phyloP scores from a whole-genome alignment of 1,140 invertebrate genomes.

The Meloidogyne floridensis region DNA sequence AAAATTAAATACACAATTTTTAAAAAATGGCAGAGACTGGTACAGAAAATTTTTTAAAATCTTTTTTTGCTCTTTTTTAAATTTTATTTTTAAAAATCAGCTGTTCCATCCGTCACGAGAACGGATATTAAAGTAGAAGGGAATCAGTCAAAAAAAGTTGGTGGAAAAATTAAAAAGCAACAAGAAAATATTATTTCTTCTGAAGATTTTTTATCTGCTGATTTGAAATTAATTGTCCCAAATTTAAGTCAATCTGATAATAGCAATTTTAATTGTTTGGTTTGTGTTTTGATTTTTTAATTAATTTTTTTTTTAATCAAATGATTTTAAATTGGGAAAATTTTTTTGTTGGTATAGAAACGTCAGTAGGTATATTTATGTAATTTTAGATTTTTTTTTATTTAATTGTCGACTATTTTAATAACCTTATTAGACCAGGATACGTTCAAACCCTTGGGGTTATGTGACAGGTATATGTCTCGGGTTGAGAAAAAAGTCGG shows the following conservation, averaged over 20 bases:
- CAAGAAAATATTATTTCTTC: not conserved
- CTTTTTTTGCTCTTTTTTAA: not conserved
- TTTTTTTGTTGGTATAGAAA: too few relatives aligned
- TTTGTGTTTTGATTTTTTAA: constrained; percentile 1
- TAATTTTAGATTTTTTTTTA: too few relatives aligned
- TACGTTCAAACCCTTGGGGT: too few relatives aligned
- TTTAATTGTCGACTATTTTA: too few relatives aligned
- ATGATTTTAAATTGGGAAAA: not conserved
- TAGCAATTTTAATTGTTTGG: constrained; percentile 5
- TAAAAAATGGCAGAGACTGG: constrained; percentile 4
- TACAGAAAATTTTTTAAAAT: not conserved
- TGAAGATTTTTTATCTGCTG: not conserved
- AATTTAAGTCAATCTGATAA: not conserved
- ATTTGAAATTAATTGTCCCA: constrained; percentile 6
- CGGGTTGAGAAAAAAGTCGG: too few relatives aligned
- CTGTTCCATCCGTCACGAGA: constrained; percentile 1
- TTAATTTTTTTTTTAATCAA: not conserved
- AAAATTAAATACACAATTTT: not conserved
- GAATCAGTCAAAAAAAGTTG: not conserved
- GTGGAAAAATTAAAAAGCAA: not conserved
- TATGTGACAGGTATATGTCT: too few relatives aligned
- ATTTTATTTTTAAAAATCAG: not conserved
- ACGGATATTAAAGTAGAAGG: not conserved
- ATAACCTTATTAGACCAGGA: too few relatives aligned
- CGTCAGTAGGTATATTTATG: too few relatives aligned